Evolutionary conservation across 2,888 invertebrate species (phyloP).

Genomic region (Germaria angustata): DNA sequence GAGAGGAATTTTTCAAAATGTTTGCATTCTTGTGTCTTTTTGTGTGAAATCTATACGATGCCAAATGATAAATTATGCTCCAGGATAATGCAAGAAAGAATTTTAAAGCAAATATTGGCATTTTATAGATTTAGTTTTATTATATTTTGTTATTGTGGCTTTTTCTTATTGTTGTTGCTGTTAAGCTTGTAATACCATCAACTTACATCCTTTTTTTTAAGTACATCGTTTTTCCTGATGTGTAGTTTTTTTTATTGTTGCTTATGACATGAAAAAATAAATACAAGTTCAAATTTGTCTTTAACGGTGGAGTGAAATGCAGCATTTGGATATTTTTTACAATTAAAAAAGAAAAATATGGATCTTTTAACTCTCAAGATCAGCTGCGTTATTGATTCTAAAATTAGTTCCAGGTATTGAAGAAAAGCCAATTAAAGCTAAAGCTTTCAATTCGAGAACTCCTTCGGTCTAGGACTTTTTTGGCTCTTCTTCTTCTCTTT

Average conservation of each 20-base stretch:
- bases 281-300: neutral
- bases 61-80: conserved; percentile 61
- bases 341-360: no score
- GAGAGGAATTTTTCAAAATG: conserved; percentile 1
- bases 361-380: no score
- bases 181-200: conserved; percentile 27
- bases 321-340: neutral
- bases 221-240: conserved; percentile 1
- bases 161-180: conserved; percentile 16
- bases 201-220: conserved; percentile 45
- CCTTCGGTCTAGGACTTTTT: no score
- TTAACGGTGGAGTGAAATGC: neutral
- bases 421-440: no score
- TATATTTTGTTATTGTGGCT: conserved; percentile 13
- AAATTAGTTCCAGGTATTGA: no score
- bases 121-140: conserved; percentile 62
- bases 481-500: no score
- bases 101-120: conserved; percentile 57
- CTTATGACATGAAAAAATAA: neutral
- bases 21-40: conserved; percentile 2
- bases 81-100: conserved; percentile 24
- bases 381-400: no score
- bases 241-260: neutral
- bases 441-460: no score
- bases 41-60: conserved; percentile 28